phyloP scores from a whole-genome alignment of 1,140 invertebrate genomes.

The Paraescarpia echinospica region DNA sequence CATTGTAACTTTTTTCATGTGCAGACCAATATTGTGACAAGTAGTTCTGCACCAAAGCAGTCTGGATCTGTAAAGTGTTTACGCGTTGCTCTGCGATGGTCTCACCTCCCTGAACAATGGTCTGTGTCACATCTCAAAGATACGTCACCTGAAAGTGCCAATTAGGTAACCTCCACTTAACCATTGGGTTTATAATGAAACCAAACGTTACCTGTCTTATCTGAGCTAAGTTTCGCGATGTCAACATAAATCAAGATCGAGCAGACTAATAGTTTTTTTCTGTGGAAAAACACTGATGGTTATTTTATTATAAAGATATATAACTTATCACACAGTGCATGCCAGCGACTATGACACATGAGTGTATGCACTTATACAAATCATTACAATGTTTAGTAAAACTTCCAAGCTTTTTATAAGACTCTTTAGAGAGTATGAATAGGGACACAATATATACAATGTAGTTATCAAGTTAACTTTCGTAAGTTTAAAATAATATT shows the following conservation, averaged over 20 bases:
- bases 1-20: not conserved
- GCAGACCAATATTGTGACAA: not conserved
- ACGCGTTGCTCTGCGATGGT: not conserved
- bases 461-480: too few species aligned
- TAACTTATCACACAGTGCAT: not conserved
- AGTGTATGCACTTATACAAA: not conserved
- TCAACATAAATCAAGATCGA: not conserved
- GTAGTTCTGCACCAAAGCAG: not conserved
- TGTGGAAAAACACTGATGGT: not conserved
- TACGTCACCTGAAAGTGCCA: not conserved
- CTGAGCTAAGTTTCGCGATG: not conserved
- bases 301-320: too few species aligned
- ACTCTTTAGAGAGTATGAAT: too few species aligned
- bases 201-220: not conserved
- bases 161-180: not conserved
- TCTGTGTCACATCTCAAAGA: not conserved
- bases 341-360: not conserved
- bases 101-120: not conserved
- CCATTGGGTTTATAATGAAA: too few species aligned
- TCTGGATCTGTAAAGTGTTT: not conserved
- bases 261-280: not conserved
- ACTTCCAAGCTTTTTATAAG: too few species aligned
- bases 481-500: too few species aligned
- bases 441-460: too few species aligned
- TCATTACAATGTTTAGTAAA: not conserved